Conservation (phyloP, 2,888 invertebrate species). For the Volucella zonaria region DNA sequence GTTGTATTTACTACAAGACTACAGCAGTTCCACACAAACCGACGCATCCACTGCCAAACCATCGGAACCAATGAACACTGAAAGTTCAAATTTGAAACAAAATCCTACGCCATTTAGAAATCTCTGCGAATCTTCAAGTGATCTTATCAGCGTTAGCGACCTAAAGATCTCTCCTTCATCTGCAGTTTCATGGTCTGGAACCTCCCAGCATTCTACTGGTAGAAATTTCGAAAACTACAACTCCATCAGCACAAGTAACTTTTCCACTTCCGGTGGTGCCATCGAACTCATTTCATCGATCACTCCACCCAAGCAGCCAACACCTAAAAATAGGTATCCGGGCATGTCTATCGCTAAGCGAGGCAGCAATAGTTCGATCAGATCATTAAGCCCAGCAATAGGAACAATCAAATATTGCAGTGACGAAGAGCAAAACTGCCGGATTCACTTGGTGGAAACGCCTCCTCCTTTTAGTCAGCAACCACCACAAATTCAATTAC, state of each 20-base stretch:
- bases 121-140: no score
- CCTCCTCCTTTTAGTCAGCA: slow-evolving; percentile 43
- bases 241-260: neutral
- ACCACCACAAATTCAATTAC: no score
- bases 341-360: neutral
- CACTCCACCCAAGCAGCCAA: slow-evolving; percentile 10
- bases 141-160: no score
- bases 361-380: neutral
- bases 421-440: slow-evolving; percentile 30
- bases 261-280: slow-evolving; percentile 31
- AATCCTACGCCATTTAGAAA: no score
- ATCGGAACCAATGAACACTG: no score
- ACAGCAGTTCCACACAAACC: no score
- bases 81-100: no score
- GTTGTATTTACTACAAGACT: no score
- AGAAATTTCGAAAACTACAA: neutral
- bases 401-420: neutral
- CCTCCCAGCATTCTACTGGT: no score
- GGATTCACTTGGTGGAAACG: slow-evolving; percentile 49
- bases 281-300: slow-evolving; percentile 20
- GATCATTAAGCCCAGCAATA: neutral
- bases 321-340: neutral
- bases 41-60: no score
- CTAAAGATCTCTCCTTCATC: no score
- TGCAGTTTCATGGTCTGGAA: no score